These are phyloP conservation scores for Benthosema pterotum DNA, from an alignment of 2,797 vertebrate species.

Conservation along the genomic window DNA sequence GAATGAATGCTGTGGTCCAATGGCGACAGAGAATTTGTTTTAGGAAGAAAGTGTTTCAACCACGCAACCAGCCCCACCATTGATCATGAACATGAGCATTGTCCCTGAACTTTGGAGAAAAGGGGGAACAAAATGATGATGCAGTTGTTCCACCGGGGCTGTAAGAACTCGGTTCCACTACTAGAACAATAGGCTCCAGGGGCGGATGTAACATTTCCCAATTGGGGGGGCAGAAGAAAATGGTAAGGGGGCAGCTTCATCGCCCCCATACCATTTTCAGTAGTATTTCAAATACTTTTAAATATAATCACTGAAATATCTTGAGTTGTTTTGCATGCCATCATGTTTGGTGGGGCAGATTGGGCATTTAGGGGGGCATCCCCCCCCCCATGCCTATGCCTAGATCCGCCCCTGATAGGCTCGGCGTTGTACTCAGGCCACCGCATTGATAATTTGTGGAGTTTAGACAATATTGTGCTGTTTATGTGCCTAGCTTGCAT, in stretches of 20 bases:
- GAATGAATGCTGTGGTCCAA: constrained; percentile 49
- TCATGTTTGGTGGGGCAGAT: no score
- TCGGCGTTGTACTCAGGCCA: constrained; percentile 38
- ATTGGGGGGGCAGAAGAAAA: no score
- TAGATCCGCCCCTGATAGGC: no score
- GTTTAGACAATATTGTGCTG: constrained; percentile 36
- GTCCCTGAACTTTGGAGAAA: constrained; percentile 52
- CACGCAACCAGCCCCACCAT: constrained; percentile 46
- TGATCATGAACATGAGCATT: constrained; percentile 54
- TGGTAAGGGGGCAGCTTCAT: no score
- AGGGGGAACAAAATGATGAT: constrained; percentile 62
- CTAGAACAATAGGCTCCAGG: constrained; percentile 47
- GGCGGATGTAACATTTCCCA: no score
- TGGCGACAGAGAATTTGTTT: constrained; percentile 50
- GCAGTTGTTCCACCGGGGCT: constrained; percentile 68
- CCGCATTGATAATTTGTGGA: constrained; percentile 45
- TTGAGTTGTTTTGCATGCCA: no score
- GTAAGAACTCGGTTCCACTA: constrained; percentile 43
- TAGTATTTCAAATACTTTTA: no score
- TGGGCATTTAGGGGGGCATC: no score
- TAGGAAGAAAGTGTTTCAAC: constrained; percentile 68
- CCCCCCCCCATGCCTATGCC: no score
- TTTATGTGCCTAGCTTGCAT: neutral
- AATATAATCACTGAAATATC: no score
- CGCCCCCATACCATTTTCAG: no score